Evolutionary conservation across 2,888 invertebrate species (phyloP), one percentile per base, ranked within the genome.

Genomic region (Eilema sororculum): DNA sequence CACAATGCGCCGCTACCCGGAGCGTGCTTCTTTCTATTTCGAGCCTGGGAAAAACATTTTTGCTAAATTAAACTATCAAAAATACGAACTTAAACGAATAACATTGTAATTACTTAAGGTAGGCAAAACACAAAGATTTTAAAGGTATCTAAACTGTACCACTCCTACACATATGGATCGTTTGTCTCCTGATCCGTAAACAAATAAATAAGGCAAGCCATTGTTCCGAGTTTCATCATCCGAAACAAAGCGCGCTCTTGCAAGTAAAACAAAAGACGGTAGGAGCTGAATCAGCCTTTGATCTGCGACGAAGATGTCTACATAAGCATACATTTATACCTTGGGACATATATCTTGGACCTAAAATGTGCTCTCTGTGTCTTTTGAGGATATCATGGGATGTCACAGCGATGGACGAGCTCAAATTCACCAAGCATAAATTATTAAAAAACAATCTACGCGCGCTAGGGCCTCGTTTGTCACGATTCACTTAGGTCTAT

Each of bases 151-250:
- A 69, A 61, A 56, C 22, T 37, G 24, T 61, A 69, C 73, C 82
- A 81, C 86, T 79, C 85, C 87, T 77, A 79, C 74, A 77, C 71
- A 80, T 73, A 78, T 78, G 71, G 72, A 80, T 74, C 83, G 80
- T 80, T 78, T 84, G 81, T 76, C 76, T 79, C 82, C 76, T 84
- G 87, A 86, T 81, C 88, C 91, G 86, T 90, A 86, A 90, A 91
- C 85, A 89, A 86, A 89, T 86, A 90, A 90, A 89, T 90, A 89
- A 87, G 86, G 85, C 78, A 89, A 87, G 85, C 85, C 79, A 90
- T 93, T 92, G 93, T 93, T 89, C 79, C 72, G 71, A 78, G 85
- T 84, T 87, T 84, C 89, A 87, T 89, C 87, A 86, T 83, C 84
- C 85, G 86, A 86, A 80, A 90, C 90, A 90, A 88, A 89, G 87